Conservation (phyloP, 2,113 vertebrate species). For the Theropithecus gelada region DNA sequence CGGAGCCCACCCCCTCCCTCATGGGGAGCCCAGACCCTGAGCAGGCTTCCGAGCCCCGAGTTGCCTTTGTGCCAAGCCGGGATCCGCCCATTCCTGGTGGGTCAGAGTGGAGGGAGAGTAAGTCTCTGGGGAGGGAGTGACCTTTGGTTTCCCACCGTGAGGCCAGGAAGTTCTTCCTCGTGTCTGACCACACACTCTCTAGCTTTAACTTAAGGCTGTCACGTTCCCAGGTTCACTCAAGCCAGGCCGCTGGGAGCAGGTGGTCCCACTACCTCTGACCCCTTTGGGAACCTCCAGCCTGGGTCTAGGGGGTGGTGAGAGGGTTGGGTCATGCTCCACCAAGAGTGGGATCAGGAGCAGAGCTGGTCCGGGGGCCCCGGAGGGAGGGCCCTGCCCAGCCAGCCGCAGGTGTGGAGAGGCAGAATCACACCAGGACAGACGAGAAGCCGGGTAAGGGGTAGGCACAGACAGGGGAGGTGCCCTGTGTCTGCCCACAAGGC, state of each 20-base stretch:
- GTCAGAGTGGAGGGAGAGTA: neutral
- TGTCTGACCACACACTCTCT: neutral
- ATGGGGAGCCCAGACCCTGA: neutral
- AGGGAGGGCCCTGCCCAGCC: neutral
- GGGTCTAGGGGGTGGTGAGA: too few relatives aligned
- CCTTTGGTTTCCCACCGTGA: neutral
- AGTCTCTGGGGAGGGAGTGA: neutral
- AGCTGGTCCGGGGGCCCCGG: neutral
- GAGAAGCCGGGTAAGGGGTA: neutral
- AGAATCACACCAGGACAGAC: neutral
- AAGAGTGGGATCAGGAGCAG: neutral
- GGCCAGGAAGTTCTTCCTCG: neutral
- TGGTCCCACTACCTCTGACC: neutral
- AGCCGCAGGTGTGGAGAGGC: neutral
- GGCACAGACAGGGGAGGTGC: neutral
- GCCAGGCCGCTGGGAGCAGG: neutral
- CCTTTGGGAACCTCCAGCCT: neutral
- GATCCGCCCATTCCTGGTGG: conserved; percentile 61
- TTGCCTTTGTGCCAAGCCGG: neutral
- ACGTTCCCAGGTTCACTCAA: neutral
- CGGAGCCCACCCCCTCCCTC: conserved; percentile 63
- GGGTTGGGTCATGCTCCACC: too few relatives aligned
- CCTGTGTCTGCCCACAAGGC: neutral
- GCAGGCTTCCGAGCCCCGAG: neutral
- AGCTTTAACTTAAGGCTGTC: neutral